Evolutionary conservation across 2,113 vertebrate genomes (phyloP).

Genomic region (Dasypus novemcinctus): DNA sequence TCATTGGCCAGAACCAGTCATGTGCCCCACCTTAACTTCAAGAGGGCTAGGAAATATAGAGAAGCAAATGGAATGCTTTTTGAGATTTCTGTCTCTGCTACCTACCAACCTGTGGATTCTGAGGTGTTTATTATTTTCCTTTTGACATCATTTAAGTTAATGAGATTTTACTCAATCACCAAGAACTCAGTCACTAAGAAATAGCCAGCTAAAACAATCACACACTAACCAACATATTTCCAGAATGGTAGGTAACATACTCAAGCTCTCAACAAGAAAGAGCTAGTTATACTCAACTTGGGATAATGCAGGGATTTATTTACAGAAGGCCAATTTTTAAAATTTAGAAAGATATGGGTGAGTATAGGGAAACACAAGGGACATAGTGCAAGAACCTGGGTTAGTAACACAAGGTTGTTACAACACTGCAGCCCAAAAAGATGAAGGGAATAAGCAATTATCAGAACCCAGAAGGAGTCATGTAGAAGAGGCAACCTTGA

Average conservation of each 20-base stretch:
- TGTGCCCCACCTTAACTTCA: neutral
- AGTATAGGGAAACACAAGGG: neutral
- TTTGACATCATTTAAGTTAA: neutral
- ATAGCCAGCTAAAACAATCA: neutral
- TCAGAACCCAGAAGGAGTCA: neutral
- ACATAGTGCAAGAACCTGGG: neutral
- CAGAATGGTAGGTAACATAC: neutral
- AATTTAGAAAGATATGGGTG: neutral
- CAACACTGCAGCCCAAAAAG: neutral
- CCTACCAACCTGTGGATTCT: neutral
- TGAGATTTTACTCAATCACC: neutral
- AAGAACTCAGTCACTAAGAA: neutral
- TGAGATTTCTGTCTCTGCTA: neutral
- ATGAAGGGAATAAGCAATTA: neutral
- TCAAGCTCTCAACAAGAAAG: neutral
- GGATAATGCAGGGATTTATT: neutral
- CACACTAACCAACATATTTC: neutral
- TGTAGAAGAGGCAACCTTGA: neutral
- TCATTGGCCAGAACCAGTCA: neutral
- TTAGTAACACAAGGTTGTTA: neutral
- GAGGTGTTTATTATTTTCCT: slow-evolving; percentile 4
- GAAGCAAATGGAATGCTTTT: neutral
- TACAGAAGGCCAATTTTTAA: neutral
- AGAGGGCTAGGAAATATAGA: neutral
- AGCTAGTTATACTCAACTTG: neutral